These are phyloP conservation scores for Diuraphis noxia DNA, from an alignment of 1,140 invertebrate species.

Conservation along the genomic window DNA sequence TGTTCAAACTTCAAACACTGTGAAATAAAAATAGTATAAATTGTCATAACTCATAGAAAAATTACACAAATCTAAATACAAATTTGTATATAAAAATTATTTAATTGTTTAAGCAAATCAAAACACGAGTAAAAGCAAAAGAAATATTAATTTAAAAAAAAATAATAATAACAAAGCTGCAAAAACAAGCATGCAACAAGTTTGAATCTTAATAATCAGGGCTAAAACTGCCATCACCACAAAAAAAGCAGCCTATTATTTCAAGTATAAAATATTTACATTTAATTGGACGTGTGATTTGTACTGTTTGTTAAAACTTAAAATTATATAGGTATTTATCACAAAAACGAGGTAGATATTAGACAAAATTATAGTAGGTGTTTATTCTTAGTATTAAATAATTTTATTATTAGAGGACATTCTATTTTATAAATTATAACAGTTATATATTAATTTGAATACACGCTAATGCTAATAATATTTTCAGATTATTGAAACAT, in stretches of 20 bases:
- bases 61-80: conserved; percentile 23
- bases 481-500: neutral
- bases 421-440: neutral
- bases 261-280: conserved; percentile 22
- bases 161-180: conserved; percentile 32
- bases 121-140: conserved; percentile 29
- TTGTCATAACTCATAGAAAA: conserved; percentile 22
- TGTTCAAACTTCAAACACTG: conserved; percentile 40
- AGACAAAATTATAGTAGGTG: neutral
- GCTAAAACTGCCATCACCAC: conserved; percentile 20
- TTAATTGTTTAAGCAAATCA: conserved; percentile 9
- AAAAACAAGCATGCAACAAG: conserved; percentile 46
- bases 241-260: conserved; percentile 32
- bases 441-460: neutral
- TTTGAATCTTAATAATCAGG: neutral
- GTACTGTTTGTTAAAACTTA: conserved; percentile 13
- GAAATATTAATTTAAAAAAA: neutral
- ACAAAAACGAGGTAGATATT: conserved; percentile 28
- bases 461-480: neutral
- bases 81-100: conserved; percentile 12
- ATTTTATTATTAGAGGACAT: neutral
- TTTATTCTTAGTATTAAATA: conserved; percentile 11
- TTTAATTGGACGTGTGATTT: conserved; percentile 29
- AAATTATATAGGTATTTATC: conserved; percentile 19
- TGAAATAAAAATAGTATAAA: conserved; percentile 43